Percentiles rank a stretch among this genome's conserved stretches.
These are phyloP conservation scores for Pundamilia nyererei DNA, from an alignment of 2,113 vertebrate genomes.

Conservation along the genomic window DNA sequence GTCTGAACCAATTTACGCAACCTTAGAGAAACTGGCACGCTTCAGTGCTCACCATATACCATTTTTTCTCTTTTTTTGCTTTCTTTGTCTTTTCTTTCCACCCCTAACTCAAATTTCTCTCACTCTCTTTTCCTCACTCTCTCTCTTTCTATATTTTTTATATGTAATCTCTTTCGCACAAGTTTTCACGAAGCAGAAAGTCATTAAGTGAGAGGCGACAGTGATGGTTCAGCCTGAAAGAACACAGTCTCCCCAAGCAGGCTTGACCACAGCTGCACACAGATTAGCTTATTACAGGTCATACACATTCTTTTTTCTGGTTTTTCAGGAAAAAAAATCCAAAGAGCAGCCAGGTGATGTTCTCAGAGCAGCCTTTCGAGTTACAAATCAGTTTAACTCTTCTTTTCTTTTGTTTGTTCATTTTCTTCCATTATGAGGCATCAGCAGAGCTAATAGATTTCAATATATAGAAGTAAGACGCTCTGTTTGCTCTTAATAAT, in stretches of 20 bases:
- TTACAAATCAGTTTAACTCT: constrained; percentile 18
- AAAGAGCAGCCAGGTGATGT: constrained; percentile 25
- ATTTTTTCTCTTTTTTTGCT: neutral
- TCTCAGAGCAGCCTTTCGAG: constrained; percentile 10
- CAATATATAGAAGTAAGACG: neutral
- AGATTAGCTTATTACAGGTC: constrained; percentile 63
- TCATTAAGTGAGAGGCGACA: constrained; percentile 63
- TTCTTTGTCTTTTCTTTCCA: constrained; percentile 6
- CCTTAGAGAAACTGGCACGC: constrained; percentile 22
- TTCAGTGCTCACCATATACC: constrained; percentile 6
- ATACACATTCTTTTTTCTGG: neutral
- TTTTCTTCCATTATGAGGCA: neutral
- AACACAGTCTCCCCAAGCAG: constrained; percentile 44
- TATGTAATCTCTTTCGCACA: constrained; percentile 49
- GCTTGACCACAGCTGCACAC: constrained; percentile 38
- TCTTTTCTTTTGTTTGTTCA: neutral
- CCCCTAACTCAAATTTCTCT: neutral
- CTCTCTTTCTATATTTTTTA: neutral
- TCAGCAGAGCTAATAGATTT: neutral
- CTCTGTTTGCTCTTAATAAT: neutral
- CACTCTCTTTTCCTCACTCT: neutral
- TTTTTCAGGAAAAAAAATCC: neutral
- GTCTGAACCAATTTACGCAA: constrained; percentile 44
- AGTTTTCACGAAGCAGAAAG: constrained; percentile 61
- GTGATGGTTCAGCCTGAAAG: constrained; percentile 65